Evolutionary conservation across 2,888 invertebrate species (phyloP).

Genomic region (Netelia fuscicornis): DNA sequence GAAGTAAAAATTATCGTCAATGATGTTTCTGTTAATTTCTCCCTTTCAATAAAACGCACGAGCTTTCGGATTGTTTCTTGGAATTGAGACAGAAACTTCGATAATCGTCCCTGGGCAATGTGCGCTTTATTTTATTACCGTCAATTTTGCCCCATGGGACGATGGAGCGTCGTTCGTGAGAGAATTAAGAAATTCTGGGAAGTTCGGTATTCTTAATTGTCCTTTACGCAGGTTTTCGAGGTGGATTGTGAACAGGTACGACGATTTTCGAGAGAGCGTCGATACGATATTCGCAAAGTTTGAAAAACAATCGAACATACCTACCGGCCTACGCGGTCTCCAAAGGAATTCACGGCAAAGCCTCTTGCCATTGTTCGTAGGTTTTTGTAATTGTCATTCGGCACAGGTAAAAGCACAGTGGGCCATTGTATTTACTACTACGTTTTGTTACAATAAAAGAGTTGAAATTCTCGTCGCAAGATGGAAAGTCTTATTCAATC

Average conservation of each 20-base stretch:
- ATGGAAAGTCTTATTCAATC: not conserved
- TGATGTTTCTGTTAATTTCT: not conserved
- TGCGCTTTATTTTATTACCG: conserved; percentile 43
- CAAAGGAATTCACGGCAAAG: conserved; percentile 6
- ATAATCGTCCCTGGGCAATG: conserved; percentile 38
- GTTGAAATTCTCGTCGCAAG: conserved; percentile 7
- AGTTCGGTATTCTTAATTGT: conserved; percentile 40
- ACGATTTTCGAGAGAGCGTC: conserved; percentile 6
- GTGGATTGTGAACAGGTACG: conserved; percentile 31
- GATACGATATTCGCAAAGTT: conserved; percentile 24
- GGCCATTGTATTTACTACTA: conserved; percentile 2
- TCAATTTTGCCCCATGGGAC: not conserved
- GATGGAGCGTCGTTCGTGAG: conserved; percentile 14
- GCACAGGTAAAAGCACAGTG: conserved; percentile 20
- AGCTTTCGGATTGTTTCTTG: conserved; percentile 6
- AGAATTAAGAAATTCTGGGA: conserved; percentile 31
- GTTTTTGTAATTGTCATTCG: conserved; percentile 27
- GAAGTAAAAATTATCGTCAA: conserved; percentile 34
- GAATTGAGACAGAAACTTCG: conserved; percentile 30
- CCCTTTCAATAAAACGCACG: not conserved
- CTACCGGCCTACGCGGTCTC: conserved; percentile 6
- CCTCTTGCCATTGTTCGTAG: conserved; percentile 34
- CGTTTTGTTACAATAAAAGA: conserved; percentile 19
- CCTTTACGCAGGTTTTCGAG: conserved; percentile 12
- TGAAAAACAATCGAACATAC: conserved; percentile 19